These are phyloP conservation scores for Auanema sp. DNA, from an alignment of 2,888 invertebrate species.

Conservation along the genomic window DNA sequence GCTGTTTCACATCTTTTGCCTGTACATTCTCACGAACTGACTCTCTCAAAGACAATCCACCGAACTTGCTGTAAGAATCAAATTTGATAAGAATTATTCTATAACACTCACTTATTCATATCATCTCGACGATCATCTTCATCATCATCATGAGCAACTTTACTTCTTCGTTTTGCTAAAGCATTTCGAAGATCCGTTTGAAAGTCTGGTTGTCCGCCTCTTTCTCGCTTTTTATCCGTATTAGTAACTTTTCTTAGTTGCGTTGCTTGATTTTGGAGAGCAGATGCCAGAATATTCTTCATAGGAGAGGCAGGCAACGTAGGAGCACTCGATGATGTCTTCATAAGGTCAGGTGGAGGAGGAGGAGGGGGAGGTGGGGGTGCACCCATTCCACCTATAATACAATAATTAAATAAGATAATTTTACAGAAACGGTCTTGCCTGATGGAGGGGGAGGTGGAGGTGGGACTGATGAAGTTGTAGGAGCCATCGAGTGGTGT, in stretches of 20 bases:
- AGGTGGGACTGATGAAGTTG: conserved; percentile 35
- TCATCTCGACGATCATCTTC: conserved; percentile 44
- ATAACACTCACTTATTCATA: background rate
- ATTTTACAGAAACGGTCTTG: conserved; percentile 7
- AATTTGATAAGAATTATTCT: too few species aligned
- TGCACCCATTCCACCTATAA: too few species aligned
- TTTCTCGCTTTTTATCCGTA: conserved; percentile 3
- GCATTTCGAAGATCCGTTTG: conserved; percentile 62
- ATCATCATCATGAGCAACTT: conserved; percentile 57
- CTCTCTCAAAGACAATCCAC: conserved; percentile 60
- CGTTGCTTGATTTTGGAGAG: conserved; percentile 17
- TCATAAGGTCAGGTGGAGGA: conserved; percentile 39
- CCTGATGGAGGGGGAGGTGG: conserved; percentile 64
- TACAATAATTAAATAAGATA: background rate
- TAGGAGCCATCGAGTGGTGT: background rate
- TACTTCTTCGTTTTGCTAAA: conserved; percentile 59
- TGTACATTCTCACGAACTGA: conserved; percentile 61
- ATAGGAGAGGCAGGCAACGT: conserved; percentile 6
- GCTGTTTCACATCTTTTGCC: conserved; percentile 36
- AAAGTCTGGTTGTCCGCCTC: conserved; percentile 48
- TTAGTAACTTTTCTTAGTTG: conserved; percentile 17
- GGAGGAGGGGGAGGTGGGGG: conserved; percentile 45
- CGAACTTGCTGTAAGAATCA: conserved; percentile 45
- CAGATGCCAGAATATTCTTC: conserved; percentile 15
- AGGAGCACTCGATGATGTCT: conserved; percentile 24